phyloP scores from a whole-genome alignment of 2,113 vertebrate species.

The Shinisaurus crocodilurus region DNA sequence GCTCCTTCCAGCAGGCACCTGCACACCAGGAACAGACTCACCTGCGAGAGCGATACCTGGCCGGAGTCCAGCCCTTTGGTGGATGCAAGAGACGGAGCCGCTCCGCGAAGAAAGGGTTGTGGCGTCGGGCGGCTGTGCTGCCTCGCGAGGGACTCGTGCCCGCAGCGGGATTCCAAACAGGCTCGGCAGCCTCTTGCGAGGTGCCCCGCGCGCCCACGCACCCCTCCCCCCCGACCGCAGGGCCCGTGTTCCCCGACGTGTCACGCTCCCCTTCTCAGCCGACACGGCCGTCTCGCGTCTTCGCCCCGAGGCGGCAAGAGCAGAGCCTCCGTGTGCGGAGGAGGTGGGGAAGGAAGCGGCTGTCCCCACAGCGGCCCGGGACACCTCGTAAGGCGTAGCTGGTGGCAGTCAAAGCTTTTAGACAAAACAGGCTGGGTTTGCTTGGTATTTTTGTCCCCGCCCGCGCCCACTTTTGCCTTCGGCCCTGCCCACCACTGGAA shows the following conservation, averaged over 20 bases:
- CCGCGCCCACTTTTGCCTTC: no score
- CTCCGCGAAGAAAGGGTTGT: not conserved
- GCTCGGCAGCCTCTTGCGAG: not conserved
- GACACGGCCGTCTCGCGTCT: no score
- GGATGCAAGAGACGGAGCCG: not conserved
- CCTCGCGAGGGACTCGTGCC: not conserved
- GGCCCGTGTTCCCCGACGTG: not conserved
- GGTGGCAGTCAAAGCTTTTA: no score
- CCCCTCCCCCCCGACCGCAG: not conserved
- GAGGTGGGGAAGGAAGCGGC: rapidly evolving
- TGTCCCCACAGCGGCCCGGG: rapidly evolving
- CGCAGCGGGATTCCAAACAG: not conserved
- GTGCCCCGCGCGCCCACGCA: not conserved
- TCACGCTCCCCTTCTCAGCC: rapidly evolving
- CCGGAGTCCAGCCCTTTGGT: not conserved
- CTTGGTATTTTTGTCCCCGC: no score
- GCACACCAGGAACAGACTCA: rapidly evolving
- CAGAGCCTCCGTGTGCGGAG: rapidly evolving
- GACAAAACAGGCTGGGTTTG: no score
- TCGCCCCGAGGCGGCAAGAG: not conserved
- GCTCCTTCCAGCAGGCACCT: not conserved
- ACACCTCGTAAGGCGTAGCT: no score
- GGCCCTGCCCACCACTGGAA: no score
- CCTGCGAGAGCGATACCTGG: rapidly evolving
- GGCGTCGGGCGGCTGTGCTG: not conserved